Percentiles rank a stretch among this genome's conserved stretches.
Conservation (phyloP, 1,140 invertebrate genomes). For the Drosophila pseudoananassae region DNA sequence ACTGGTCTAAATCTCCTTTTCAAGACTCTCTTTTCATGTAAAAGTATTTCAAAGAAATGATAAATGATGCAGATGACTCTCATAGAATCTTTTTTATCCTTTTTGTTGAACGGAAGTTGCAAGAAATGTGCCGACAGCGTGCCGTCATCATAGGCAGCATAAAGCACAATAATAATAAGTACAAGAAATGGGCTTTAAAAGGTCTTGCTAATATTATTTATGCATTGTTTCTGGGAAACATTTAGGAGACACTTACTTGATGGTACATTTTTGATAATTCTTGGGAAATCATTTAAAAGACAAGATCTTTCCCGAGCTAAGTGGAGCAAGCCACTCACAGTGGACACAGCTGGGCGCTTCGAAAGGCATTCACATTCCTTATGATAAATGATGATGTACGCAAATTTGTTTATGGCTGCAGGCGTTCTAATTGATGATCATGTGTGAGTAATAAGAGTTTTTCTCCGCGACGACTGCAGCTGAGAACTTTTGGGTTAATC, state of each 20-base stretch:
- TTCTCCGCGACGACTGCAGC: slow-evolving; percentile 12
- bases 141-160: slow-evolving; percentile 28
- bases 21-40: neutral
- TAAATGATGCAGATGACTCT: slow-evolving; percentile 32
- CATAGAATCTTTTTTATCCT: slow-evolving; percentile 28
- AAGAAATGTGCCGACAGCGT: slow-evolving; percentile 51
- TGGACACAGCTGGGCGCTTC: slow-evolving; percentile 53
- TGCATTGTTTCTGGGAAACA: slow-evolving; percentile 12
- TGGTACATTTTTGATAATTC: slow-evolving; percentile 8
- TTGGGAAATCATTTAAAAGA: slow-evolving; percentile 21
- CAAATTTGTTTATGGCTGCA: slow-evolving; percentile 71
- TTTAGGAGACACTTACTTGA: neutral
- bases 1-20: neutral
- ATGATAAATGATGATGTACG: slow-evolving; percentile 70
- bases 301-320: slow-evolving; percentile 19
- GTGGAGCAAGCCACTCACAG: slow-evolving; percentile 49
- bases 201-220: slow-evolving; percentile 21
- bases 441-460: slow-evolving; percentile 28
- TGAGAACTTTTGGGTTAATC: slow-evolving; percentile 43
- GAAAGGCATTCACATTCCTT: slow-evolving; percentile 17
- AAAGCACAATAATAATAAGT: slow-evolving; percentile 29
- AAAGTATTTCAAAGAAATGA: slow-evolving; percentile 21
- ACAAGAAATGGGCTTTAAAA: slow-evolving; percentile 22
- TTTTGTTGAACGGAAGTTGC: slow-evolving; percentile 30
- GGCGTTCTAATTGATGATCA: slow-evolving; percentile 58